Evolutionary conservation across 2,113 vertebrate genomes (phyloP).

Genomic region (Platysternon megacephalum): DNA sequence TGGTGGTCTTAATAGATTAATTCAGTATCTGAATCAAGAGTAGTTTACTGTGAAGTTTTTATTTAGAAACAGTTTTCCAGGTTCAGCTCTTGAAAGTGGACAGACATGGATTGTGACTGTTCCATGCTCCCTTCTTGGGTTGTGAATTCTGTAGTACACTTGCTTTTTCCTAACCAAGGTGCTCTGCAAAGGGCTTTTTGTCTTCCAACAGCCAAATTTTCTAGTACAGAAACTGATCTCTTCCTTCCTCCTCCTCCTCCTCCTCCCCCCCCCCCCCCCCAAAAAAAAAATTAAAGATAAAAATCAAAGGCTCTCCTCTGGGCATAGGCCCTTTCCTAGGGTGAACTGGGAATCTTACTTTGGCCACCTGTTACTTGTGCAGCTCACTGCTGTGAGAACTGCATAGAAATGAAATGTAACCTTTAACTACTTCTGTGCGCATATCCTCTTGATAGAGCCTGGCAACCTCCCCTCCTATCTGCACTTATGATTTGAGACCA

Average conservation of each 20-base stretch:
- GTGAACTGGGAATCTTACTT: not conserved
- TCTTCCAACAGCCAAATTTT: not conserved
- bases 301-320: too few species aligned
- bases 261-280: accelerated
- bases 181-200: not conserved
- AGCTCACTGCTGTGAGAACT: not conserved
- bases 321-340: not conserved
- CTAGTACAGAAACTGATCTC: not conserved
- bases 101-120: too few species aligned
- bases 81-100: too few species aligned
- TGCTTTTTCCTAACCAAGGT: not conserved
- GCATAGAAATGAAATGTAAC: not conserved
- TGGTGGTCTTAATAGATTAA: too few species aligned
- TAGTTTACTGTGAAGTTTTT: too few species aligned
- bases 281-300: too few species aligned
- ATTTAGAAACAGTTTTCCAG: too few species aligned
- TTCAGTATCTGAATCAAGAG: too few species aligned
- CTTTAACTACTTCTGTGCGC: not conserved
- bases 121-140: too few species aligned
- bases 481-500: not conserved
- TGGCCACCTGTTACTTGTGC: not conserved
- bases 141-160: not conserved
- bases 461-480: not conserved
- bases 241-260: accelerated
- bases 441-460: too few species aligned